These are phyloP conservation scores for Phyllostomus discolor DNA, from an alignment of 2,113 vertebrate species.

Conservation along the genomic window DNA sequence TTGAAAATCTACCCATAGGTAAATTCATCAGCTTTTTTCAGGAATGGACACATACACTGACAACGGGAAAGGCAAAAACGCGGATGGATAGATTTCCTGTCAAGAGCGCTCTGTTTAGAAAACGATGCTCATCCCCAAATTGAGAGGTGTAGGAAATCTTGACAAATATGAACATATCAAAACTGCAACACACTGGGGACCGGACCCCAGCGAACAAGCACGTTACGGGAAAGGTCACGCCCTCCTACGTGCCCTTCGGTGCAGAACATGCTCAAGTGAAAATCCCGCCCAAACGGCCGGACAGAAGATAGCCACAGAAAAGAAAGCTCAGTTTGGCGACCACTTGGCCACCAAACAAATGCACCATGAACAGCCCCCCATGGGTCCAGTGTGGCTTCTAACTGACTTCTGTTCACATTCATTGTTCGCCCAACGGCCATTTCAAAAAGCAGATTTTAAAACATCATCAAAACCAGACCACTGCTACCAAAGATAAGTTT, in stretches of 20 bases:
- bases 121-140: background rate
- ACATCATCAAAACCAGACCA: background rate
- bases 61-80: background rate
- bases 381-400: background rate
- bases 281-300: background rate
- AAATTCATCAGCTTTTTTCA: background rate
- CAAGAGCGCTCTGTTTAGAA: background rate
- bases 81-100: background rate
- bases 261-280: accelerated
- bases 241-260: background rate
- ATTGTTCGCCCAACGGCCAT: background rate
- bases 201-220: background rate
- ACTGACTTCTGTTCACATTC: background rate
- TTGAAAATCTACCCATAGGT: background rate
- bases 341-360: background rate
- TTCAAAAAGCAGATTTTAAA: background rate
- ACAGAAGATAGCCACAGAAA: background rate
- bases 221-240: accelerated
- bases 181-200: background rate
- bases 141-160: background rate
- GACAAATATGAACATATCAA: background rate
- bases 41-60: background rate
- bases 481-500: background rate
- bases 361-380: background rate
- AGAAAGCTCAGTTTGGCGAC: background rate